Evolutionary conservation across 2,113 vertebrate species (phyloP), one percentile per base, ranked within the genome.

Genomic region (Equus quagga): DNA sequence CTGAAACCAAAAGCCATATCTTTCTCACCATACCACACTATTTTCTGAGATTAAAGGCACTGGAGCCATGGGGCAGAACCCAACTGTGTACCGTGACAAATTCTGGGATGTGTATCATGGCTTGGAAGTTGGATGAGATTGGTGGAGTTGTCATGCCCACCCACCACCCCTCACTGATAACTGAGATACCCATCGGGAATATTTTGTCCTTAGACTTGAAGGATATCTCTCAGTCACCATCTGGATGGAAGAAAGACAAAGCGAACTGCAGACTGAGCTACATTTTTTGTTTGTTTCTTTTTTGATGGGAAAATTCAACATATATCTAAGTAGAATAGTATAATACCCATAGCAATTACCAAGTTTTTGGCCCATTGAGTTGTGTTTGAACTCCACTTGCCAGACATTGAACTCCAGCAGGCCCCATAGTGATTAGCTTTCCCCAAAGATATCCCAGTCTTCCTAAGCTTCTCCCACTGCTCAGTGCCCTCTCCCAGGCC

Each of bases 121-220:
- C 46, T 94, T 96, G 46, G 46, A 67, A 79, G 15, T 70, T 54
- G 33, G 28, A 56, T 93, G 56, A 93, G 18, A 92, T 54, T 87
- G 28, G 56, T 95, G 24, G 46, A 44, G 24, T 54, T 95, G 46
- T 65, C 41, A 23, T 87, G 64, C 28, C 33, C 2, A 89, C 9
- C 4, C 33, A 44, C 44, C 21, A 28, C 21, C 24, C n/a, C 31
- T 96, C 62, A n/a, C 33, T 82, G 24, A 73, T 85, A 73, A 72
- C 24, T 65, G 70, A 54, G 49, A 82, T n/a, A 72, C 14, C 21
- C 4, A 18, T 46, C 92, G 64, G 65, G 75, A 49, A 93, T 81
- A 93, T 89, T 86, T 91, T 95, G 65, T 54, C 75, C 33, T 75
- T 75, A 51, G 31, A 76, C n/a, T 92, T 96, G 31, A 33, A 84